Base-by-base conservation (phyloP, 2,797 vertebrate species). In the Falco columbarius region DNA sequence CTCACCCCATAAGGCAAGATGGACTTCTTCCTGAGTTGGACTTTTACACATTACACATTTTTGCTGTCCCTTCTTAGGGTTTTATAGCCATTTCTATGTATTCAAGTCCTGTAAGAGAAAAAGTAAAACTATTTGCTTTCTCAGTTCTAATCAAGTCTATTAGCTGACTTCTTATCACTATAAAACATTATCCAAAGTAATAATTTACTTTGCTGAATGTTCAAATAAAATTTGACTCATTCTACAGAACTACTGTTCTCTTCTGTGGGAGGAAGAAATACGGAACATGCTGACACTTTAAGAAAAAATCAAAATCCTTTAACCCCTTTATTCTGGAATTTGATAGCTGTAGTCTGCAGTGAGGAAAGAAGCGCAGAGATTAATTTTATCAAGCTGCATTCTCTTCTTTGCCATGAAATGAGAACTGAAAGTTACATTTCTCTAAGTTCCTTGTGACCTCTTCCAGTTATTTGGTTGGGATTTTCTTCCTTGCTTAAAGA, bases 101-200 rank as follows among this genome's bases (percentile, higher is more conserved):
- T 12, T 51, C 1, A 8, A 62, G 12, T 44, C 36, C 34, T 55
- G 13, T 56, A 85, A 90, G 77, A 42, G 47, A 89, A 86, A 93
- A 94, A 76, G 46, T 9, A 91, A 83, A 84, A 74, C 40, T 85
- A 36, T 90, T 91, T 90, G 59, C 85, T 93, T 80, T 89, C 22
- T 91, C 46, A 67, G 36, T 87, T 90, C 34, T 86, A 91, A 96
- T 95, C 92, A 96, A 93, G 70, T 74, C 81, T 94, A 89, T 94
- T 95, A 95, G 76, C 54, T 42, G 38, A 77, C 59, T 58, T 84
- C 63, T 96, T 96, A 95, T 86, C 59, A 38, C 26, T 74, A 42
- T 32, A 90, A 90, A 93, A 49, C 0, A 1, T 91, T 95, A 90
- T 93, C 56, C 66, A 82, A 90, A 95, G 82, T 82, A 96, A 94